These are phyloP conservation scores for Poeciliopsis retropinna DNA, from an alignment of 2,113 vertebrate species.

Conservation along the genomic window DNA sequence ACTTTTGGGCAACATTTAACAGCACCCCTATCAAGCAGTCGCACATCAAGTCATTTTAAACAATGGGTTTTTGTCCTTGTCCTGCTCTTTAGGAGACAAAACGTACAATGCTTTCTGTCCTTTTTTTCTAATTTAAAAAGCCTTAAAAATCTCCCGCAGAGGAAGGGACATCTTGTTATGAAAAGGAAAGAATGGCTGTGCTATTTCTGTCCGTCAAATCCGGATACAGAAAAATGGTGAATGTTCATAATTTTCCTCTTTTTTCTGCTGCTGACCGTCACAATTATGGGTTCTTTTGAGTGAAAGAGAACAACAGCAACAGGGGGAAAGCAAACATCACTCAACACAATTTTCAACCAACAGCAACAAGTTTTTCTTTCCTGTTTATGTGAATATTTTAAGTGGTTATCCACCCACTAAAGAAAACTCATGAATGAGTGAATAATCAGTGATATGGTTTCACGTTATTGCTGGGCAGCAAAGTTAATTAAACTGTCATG, in stretches of 20 bases:
- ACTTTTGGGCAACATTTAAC: no score
- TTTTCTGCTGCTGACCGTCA: not conserved
- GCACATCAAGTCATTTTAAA: no score
- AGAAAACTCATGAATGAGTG: conserved; percentile 15
- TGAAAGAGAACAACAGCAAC: conserved; percentile 1
- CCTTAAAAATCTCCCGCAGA: not conserved
- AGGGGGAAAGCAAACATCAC: not conserved
- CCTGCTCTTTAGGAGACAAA: not conserved
- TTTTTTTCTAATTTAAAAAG: not conserved
- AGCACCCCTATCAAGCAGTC: no score
- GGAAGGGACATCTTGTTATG: not conserved
- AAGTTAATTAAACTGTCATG: conserved; percentile 66
- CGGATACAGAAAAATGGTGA: not conserved
- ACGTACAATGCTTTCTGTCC: conserved; percentile 4
- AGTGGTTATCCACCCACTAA: conserved; percentile 1
- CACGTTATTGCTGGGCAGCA: conserved; percentile 12
- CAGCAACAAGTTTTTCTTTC: conserved; percentile 10
- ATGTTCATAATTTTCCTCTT: not conserved
- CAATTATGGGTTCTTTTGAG: conserved; percentile 27
- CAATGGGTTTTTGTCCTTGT: no score
- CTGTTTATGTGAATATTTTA: conserved; percentile 20
- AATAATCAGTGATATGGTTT: conserved; percentile 34
- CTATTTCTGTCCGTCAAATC: conserved; percentile 13
- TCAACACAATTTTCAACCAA: conserved; percentile 12
- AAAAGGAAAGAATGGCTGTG: conserved; percentile 8